Percentiles rank a stretch among this genome's conserved stretches.
phyloP scores from a whole-genome alignment of 2,888 invertebrate species.

The Cantharis lateralis region DNA sequence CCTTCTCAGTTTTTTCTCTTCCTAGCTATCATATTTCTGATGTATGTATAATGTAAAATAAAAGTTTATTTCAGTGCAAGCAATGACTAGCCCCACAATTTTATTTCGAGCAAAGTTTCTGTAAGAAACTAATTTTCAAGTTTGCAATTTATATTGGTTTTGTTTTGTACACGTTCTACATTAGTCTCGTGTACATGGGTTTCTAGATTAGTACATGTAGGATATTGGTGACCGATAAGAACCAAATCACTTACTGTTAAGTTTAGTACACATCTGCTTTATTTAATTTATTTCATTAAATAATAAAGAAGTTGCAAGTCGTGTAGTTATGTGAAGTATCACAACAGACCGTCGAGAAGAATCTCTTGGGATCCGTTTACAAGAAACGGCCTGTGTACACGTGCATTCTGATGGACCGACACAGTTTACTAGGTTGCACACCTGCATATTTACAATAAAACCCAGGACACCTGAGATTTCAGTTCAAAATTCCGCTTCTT shows the following conservation, averaged over 20 bases:
- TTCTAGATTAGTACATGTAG: no score
- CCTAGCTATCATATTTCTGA: no score
- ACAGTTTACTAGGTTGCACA: constrained; percentile 45
- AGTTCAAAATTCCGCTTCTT: constrained; percentile 49
- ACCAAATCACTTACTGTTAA: neutral
- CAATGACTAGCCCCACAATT: no score
- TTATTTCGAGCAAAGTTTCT: no score
- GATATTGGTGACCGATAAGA: neutral
- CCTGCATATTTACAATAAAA: constrained; percentile 54
- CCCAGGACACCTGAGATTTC: constrained; percentile 51
- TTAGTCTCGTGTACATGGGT: no score
- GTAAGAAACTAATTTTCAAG: no score
- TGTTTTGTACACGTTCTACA: no score
- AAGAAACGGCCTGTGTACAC: constrained; percentile 43
- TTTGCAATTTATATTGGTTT: no score
- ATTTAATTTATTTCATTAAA: constrained; percentile 25
- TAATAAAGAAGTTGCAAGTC: constrained; percentile 28
- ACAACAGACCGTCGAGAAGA: constrained; percentile 33
- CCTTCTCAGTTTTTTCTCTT: no score
- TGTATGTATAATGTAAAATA: no score
- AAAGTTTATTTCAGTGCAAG: no score
- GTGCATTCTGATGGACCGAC: constrained; percentile 44
- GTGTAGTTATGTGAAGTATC: constrained; percentile 37
- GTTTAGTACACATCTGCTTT: constrained; percentile 25
- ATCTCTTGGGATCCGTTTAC: constrained; percentile 44